Base-by-base conservation (phyloP, 2,888 invertebrate species). In the Villa cingulata region DNA sequence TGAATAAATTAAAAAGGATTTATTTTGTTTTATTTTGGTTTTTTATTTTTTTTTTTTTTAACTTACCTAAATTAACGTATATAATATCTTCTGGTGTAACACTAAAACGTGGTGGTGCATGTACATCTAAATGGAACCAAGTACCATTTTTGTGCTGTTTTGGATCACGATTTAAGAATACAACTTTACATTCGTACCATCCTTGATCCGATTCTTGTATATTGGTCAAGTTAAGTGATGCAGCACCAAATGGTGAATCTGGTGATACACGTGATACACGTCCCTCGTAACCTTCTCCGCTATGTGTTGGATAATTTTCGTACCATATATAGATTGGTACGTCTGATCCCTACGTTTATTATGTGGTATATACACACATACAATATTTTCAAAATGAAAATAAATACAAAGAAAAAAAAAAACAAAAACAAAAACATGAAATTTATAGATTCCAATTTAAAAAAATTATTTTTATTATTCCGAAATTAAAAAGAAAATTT, bases 301-400 rank as follows among this genome's bases (percentile, higher is more conserved):
- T 88, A 78, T 94, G 95, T 56, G 94, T 89, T 59, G 91, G 91
- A 74, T 95, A 95, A 70, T 90, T 89, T 75, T 92, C 91, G 79
- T 92, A 95, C 88, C 92, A 92, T 74, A 94, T 91, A 78, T 92
- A 94, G 72, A 95, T 91, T 61, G 94, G 92, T 72, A 90, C 86
- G 75, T 91, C 90, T 76, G 90, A 83, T 69, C 90, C 91, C 90
- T 91, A 77, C n/a, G 12, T 29, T 29, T 29, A 29, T 29, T 29
- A 32, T 32, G 9, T 32, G 4, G 23, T 23, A 23, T 7, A 23
- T 23, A 23, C 23, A 23, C 7, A 23, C 23, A 23, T 23, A 6
- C 23, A 23, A 23, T 23, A 23, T 23, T 23, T 23, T 23, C 5
- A 6, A 23, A 23, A 23, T 6, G 23, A 4, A 7, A 23, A 23